A percentile compares a stretch with the other conserved stretches of the same genome.
phyloP scores from a whole-genome alignment of 2,888 invertebrate species.

The Plemyria rubiginata region DNA sequence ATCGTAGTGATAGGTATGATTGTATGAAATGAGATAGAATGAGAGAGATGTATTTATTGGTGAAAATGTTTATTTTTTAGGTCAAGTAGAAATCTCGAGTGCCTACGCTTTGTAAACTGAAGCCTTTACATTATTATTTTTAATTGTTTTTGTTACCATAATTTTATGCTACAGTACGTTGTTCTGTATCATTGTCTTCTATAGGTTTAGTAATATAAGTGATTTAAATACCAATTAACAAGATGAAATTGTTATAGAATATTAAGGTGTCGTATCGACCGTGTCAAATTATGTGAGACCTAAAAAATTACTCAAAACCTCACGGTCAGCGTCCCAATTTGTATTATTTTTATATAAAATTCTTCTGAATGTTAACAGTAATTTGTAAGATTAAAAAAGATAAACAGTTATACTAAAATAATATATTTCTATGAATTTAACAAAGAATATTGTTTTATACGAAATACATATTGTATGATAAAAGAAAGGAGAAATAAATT shows the following conservation, averaged over 20 bases:
- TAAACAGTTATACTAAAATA: slow-evolving; percentile 83
- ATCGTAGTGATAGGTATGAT: slow-evolving; percentile 46
- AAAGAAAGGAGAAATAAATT: slow-evolving; percentile 80
- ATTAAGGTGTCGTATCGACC: slow-evolving; percentile 51
- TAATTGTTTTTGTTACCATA: slow-evolving; percentile 84
- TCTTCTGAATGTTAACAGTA: slow-evolving; percentile 83
- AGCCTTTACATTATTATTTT: slow-evolving; percentile 78
- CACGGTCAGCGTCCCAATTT: slow-evolving; percentile 60
- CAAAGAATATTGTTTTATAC: slow-evolving; percentile 85
- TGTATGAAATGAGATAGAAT: slow-evolving; percentile 58
- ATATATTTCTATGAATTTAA: slow-evolving; percentile 85
- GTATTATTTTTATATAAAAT: slow-evolving; percentile 83
- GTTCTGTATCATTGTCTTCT: slow-evolving; percentile 82
- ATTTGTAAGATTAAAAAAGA: slow-evolving; percentile 83
- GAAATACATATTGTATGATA: slow-evolving; percentile 82
- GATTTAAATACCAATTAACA: slow-evolving; percentile 82
- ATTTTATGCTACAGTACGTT: slow-evolving; percentile 69
- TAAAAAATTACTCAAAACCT: slow-evolving; percentile 29
- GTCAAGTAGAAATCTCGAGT: slow-evolving; percentile 85
- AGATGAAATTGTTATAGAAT: slow-evolving; percentile 80
- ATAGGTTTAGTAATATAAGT: slow-evolving; percentile 76
- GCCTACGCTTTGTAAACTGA: slow-evolving; percentile 85
- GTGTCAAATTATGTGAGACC: slow-evolving; percentile 45
- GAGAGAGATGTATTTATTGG: slow-evolving; percentile 81
- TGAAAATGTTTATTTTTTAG: slow-evolving; percentile 79